Conservation (phyloP, 2,113 vertebrate genomes). For the Pyrgilauda ruficollis region DNA sequence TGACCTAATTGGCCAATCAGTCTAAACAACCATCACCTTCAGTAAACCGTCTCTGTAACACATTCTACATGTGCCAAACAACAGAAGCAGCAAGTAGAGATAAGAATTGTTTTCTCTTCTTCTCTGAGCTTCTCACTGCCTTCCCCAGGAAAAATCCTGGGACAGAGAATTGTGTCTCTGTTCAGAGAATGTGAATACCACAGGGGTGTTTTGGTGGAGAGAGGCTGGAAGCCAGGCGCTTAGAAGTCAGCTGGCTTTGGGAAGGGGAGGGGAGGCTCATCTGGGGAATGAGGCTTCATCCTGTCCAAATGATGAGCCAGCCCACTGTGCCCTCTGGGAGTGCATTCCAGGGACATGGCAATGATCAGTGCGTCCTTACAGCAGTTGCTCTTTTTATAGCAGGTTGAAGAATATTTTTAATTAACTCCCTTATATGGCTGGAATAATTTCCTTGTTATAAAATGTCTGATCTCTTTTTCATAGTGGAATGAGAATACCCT, state of each 20-base stretch:
- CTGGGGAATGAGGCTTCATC: not conserved
- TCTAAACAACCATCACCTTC: too few relatives aligned
- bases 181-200: too few relatives aligned
- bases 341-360: not conserved
- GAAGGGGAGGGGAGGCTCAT: not conserved
- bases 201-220: not conserved
- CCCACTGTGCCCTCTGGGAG: not conserved
- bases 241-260: not conserved
- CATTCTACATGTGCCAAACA: too few relatives aligned
- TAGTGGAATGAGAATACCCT: not conserved
- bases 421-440: constrained; percentile 36
- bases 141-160: too few relatives aligned
- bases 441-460: constrained; percentile 1
- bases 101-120: too few relatives aligned
- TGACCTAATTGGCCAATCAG: too few relatives aligned
- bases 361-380: rapidly evolving
- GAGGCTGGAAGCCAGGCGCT: not conserved
- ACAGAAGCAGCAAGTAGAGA: too few relatives aligned
- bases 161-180: too few relatives aligned
- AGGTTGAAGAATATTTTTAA: constrained; percentile 48
- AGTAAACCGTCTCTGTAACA: too few relatives aligned
- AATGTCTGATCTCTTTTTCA: constrained; percentile 5
- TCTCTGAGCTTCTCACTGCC: too few relatives aligned
- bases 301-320: not conserved
- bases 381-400: constrained; percentile 39